These are phyloP conservation scores for Hylomyscus alleni DNA, from an alignment of 2,797 vertebrate species.

Conservation along the genomic window DNA sequence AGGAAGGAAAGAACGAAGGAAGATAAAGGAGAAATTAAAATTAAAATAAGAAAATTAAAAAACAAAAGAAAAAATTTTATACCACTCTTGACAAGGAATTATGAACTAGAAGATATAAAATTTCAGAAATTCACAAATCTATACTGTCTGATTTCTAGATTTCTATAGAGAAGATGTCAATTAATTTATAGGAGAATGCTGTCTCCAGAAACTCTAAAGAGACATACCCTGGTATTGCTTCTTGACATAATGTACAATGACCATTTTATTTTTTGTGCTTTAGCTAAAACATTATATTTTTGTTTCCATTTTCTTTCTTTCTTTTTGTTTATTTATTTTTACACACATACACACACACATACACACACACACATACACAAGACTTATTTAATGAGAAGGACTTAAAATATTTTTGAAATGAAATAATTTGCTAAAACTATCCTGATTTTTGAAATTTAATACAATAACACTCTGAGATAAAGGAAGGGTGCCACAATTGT, in stretches of 20 bases:
- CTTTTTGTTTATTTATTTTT: too few species aligned
- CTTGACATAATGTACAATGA: background rate
- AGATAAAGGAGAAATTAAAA: too few species aligned
- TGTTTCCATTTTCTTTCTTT: too few species aligned
- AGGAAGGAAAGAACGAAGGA: too few species aligned
- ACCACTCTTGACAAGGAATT: background rate
- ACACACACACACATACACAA: background rate
- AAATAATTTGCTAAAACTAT: background rate
- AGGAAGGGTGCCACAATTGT: background rate
- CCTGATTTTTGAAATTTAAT: background rate
- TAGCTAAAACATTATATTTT: background rate
- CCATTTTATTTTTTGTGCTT: background rate
- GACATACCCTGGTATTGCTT: background rate
- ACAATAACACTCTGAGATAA: background rate
- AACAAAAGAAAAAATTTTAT: background rate
- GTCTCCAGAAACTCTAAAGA: background rate
- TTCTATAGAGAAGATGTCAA: background rate
- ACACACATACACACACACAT: background rate
- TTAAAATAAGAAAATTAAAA: background rate
- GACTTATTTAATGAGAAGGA: background rate
- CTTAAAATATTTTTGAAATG: background rate
- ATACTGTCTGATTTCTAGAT: background rate
- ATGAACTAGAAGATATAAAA: background rate
- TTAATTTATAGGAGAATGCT: background rate
- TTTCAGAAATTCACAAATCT: background rate